phyloP scores from a whole-genome alignment of 2,113 vertebrate species.

The Solenodon paradoxus region DNA sequence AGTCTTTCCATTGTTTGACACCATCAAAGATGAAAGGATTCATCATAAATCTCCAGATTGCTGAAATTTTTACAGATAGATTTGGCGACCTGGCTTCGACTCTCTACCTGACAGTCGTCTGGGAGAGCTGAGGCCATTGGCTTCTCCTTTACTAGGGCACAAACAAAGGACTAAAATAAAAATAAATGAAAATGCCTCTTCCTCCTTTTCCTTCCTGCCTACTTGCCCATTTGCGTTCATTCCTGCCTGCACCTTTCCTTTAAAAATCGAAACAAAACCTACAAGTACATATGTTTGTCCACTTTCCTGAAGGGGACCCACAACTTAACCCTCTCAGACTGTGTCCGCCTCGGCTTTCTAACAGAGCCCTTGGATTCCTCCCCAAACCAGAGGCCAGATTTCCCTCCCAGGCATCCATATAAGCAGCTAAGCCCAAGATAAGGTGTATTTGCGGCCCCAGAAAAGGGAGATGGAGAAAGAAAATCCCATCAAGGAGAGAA shows the following conservation, averaged over 20 bases:
- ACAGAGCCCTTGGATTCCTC: neutral
- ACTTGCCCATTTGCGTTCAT: too few species aligned
- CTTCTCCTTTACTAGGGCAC: neutral
- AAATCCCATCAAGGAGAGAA: constrained; percentile 26
- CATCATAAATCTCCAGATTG: too few species aligned
- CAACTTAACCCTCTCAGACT: neutral
- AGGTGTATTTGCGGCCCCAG: neutral
- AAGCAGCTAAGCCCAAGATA: neutral
- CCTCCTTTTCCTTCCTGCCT: too few species aligned
- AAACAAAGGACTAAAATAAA: too few species aligned
- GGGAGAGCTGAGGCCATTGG: neutral
- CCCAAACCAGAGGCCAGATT: neutral
- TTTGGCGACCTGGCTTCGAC: neutral
- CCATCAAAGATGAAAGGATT: too few species aligned
- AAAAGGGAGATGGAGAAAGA: neutral
- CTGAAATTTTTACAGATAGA: neutral
- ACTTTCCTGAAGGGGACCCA: too few species aligned
- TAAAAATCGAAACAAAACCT: too few species aligned
- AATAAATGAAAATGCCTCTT: too few species aligned
- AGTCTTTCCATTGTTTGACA: too few species aligned
- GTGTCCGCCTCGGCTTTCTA: neutral
- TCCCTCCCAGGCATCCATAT: neutral
- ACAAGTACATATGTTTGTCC: too few species aligned
- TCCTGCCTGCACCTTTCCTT: too few species aligned
- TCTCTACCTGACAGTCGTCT: rapidly evolving